Conservation (phyloP, 2,888 invertebrate species). For the Drosophila affinis region DNA sequence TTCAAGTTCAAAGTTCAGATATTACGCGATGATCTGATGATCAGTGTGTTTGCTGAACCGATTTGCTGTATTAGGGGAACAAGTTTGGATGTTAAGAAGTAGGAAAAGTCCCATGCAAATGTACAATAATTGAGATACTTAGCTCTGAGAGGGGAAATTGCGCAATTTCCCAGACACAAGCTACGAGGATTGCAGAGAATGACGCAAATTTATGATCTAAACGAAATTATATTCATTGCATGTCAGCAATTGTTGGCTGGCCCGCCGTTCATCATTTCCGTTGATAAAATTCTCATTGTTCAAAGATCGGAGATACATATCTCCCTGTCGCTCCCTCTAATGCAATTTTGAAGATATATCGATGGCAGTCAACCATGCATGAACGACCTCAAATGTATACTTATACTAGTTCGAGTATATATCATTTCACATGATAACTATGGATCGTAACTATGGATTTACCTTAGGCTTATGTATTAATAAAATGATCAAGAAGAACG, state of each 20-base stretch:
- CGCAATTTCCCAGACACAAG: slow-evolving; percentile 17
- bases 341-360: slow-evolving; percentile 25
- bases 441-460: neutral
- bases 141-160: slow-evolving; percentile 21
- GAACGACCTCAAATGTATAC: slow-evolving; percentile 9
- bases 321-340: neutral
- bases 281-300: slow-evolving; percentile 37
- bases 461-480: neutral
- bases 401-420: neutral
- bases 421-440: neutral
- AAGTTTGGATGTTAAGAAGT: slow-evolving; percentile 12
- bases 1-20: slow-evolving; percentile 53
- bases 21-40: slow-evolving; percentile 15
- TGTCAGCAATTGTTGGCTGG: slow-evolving; percentile 27
- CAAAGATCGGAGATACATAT: neutral
- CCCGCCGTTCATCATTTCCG: slow-evolving; percentile 36
- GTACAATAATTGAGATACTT: slow-evolving; percentile 1
- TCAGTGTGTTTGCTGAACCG: slow-evolving; percentile 16
- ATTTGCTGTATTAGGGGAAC: slow-evolving; percentile 12
- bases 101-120: neutral
- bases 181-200: slow-evolving; percentile 15
- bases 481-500: neutral
- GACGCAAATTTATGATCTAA: slow-evolving; percentile 43
- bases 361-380: slow-evolving; percentile 20
- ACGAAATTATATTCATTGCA: slow-evolving; percentile 34